Evolutionary conservation across 2,113 vertebrate genomes (phyloP), one percentile per base, ranked within the genome.

Genomic region (Deroptyus accipitrinus): DNA sequence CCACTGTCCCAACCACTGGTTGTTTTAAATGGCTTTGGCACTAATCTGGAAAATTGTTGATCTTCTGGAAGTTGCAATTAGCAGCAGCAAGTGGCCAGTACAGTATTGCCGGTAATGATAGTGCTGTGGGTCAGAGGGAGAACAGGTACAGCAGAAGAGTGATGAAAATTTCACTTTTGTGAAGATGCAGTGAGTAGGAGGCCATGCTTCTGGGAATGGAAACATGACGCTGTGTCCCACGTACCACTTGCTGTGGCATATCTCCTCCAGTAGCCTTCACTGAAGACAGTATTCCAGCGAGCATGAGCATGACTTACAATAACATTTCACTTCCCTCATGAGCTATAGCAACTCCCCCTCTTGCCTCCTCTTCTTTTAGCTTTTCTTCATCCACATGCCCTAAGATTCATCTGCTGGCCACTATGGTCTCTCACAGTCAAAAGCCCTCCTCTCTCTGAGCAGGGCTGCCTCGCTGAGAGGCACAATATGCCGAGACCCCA

Each of bases 401-500:
- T 13, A n/a, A 66, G 3, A 10, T 54, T 82, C 75, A 44, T 57
- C 49, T 35, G 6, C 51, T 28, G 63, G 30, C 42, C 0, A 0
- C 27, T 33, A 1, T 39, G 67, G 51, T 44, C 30, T 48, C 0
- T 0, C 2, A 2, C 2, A 4, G 41, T 57, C n/a, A 30, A 74
- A 41, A 69, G 39, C 27, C n/a, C 28, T 90, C 17, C 28, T 78
- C 10, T 24, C 46, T 3, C 0, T 15, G 17, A 67, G 11, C 46
- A 9, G 0, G 11, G 62, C 51, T 51, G 17, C 42, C 66, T 70
- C 18, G 24, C 23, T 11, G 0, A 0, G 41, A 39, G 25, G 11
- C 27, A 4, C 4, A 1, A 48, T n/a, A 17, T 3, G 2, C 69
- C 0, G 0, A 25, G 69, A 30, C 46, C 61, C 37, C 4, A 2